Conservation (phyloP, 2,797 vertebrate genomes). For the Danio jaintianensis region DNA sequence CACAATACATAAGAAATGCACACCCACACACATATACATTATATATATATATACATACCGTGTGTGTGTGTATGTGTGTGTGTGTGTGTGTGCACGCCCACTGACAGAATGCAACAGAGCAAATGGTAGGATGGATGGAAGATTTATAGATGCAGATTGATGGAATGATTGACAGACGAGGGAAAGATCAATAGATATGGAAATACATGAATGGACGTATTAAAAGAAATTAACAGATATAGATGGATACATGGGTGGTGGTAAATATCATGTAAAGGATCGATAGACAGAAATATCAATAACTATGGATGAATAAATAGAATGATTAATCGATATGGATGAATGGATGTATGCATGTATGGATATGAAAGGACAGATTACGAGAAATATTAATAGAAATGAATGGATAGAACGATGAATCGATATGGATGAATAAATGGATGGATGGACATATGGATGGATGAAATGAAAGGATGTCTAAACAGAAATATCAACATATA, state of each 20-base stretch:
- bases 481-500: too few species aligned
- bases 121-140: background rate
- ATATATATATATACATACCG: too few species aligned
- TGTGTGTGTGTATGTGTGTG: background rate
- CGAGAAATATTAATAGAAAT: rapidly evolving
- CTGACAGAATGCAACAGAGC: slow-evolving; percentile 8
- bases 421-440: background rate
- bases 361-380: rapidly evolving
- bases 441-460: background rate
- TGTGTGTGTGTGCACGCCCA: slow-evolving; percentile 12
- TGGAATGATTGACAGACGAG: too few species aligned
- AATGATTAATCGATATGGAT: background rate
- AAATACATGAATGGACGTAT: background rate
- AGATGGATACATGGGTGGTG: background rate
- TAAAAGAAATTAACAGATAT: too few species aligned
- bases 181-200: too few species aligned
- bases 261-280: too few species aligned
- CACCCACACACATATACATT: slow-evolving; percentile 7
- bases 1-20: background rate
- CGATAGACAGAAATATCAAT: too few species aligned
- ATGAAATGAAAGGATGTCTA: too few species aligned
- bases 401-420: background rate
- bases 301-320: background rate
- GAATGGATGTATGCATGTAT: background rate
- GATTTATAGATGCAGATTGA: too few species aligned